Evolutionary conservation across 2,113 vertebrate genomes (phyloP), one percentile per base, ranked within the genome.

Genomic region (Regulus satrapa): DNA sequence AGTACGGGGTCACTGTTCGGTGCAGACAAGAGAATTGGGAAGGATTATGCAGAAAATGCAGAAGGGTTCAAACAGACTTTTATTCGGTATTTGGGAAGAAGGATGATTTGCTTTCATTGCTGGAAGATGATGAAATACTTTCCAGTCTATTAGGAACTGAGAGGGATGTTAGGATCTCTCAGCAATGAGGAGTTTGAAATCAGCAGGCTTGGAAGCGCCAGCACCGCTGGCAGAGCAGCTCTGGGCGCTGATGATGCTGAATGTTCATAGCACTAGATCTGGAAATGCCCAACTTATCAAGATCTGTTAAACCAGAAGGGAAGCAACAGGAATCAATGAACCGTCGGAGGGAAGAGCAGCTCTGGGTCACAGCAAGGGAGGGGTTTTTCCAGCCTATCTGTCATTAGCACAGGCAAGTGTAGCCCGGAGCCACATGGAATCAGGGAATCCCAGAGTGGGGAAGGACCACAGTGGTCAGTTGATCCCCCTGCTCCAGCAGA

Each of bases 21-120:
- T 51, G 92, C 92, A 88, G 88, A 8, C 90, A 54, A 85, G 32
- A 92, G 92, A 90, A 76, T 49, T 34, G 85, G 36, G 88, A 36
- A 80, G 96, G 95, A 95, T 95, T 95, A 96, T 92, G 92, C 96
- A 95, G 90, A 79, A 94, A 94, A 93, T 54, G 94, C 91, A 95
- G 74, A 88, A 92, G 85, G 79, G 88, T 85, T 95, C 95, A 89
- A 91, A 92, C 76, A 90, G 92, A 68, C 71, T 96, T 77, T 79
- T 6, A 80, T 38, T 69, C 45, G 0, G 78, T 14, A 31, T 97
- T 93, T 88, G 81, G 95, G 45, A 94, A 94, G 94, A 94, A 82
- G 75, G 92, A 92, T 94, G 96, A 95, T 96, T 96, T 93, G 90
- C 90, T 96, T 95, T 92, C 88, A n/a, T 83, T 92, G 88, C 94